Evolutionary conservation across 2,797 vertebrate species (phyloP).

Genomic region (Xenops minutus): DNA sequence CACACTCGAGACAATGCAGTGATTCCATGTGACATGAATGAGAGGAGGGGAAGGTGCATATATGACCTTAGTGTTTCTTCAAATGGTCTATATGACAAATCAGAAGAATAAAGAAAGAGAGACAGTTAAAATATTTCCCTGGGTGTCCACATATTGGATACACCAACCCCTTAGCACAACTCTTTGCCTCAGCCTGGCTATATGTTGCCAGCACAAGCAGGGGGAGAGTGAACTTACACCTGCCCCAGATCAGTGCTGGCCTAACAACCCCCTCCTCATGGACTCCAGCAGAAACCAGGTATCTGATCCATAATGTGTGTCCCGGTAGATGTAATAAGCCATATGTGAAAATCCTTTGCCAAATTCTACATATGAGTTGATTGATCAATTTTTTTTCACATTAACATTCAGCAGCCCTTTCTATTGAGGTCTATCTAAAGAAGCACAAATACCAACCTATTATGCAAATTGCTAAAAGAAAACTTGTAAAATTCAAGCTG

Average conservation of each 20-base stretch:
- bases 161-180: neutral
- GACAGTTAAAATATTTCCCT: neutral
- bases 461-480: neutral
- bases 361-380: neutral
- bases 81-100: neutral
- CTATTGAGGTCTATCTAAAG: neutral
- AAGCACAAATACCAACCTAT: neutral
- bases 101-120: neutral
- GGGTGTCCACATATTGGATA: neutral
- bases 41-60: neutral
- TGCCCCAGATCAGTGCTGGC: neutral
- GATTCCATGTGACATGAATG: neutral
- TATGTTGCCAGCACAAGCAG: neutral
- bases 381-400: neutral
- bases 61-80: neutral
- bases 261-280: neutral
- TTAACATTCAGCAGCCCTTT: neutral
- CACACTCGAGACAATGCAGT: neutral
- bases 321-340: neutral
- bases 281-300: neutral
- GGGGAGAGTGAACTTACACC: fast-evolving
- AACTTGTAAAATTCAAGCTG: neutral
- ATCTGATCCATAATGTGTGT: neutral
- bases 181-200: neutral
- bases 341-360: neutral